Percentiles rank a stretch among this genome's conserved stretches.
These are phyloP conservation scores for Zaprionus gabonicus DNA, from an alignment of 1,140 invertebrate genomes.

Conservation along the genomic window DNA sequence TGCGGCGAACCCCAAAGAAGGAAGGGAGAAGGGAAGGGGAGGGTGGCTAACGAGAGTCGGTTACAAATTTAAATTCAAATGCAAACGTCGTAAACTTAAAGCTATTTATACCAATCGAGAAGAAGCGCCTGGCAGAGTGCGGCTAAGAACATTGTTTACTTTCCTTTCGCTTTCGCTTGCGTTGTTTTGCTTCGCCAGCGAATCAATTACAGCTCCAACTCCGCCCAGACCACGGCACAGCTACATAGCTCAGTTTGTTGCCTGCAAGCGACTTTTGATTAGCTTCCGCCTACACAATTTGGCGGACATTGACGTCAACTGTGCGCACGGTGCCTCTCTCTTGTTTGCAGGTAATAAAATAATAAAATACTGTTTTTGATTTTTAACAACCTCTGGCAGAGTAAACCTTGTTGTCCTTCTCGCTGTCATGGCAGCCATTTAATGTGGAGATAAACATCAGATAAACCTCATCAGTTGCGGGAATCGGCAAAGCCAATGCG, in stretches of 20 bases:
- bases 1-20: slow-evolving; percentile 29
- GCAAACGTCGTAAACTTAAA: slow-evolving; percentile 73
- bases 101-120: slow-evolving; percentile 63
- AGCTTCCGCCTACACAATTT: slow-evolving; percentile 64
- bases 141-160: slow-evolving; percentile 53
- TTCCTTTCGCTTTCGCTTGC: not conserved
- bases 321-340: not conserved
- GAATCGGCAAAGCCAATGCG: slow-evolving; percentile 87
- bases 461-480: slow-evolving; percentile 32
- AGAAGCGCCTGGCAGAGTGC: slow-evolving; percentile 13
- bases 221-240: not conserved
- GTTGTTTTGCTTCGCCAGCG: slow-evolving; percentile 31
- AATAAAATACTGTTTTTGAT: slow-evolving; percentile 70
- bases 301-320: slow-evolving; percentile 26
- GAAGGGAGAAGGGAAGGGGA: not conserved
- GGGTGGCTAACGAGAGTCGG: not conserved
- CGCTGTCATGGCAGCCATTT: slow-evolving; percentile 56
- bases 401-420: slow-evolving; percentile 16
- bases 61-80: slow-evolving; percentile 46
- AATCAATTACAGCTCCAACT: slow-evolving; percentile 68
- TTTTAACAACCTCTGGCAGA: slow-evolving; percentile 12
- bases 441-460: not conserved
- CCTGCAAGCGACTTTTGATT: slow-evolving; percentile 76
- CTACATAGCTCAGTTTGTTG: slow-evolving; percentile 19
- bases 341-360: slow-evolving; percentile 69